Conservation (phyloP, 2,888 invertebrate genomes). For the Toxonevra muliebris region DNA sequence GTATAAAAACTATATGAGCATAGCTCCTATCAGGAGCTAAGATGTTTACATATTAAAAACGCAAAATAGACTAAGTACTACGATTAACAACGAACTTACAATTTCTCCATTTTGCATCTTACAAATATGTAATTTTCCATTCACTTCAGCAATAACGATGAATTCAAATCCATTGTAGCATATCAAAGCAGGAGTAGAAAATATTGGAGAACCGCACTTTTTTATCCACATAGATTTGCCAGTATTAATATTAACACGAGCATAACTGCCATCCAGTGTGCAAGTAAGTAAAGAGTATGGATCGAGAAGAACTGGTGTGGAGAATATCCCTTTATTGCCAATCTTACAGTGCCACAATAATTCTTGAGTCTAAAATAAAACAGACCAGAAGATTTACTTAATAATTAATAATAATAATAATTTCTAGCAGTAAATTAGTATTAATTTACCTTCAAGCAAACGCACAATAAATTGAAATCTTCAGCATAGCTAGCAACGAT, state of each 20-base stretch:
- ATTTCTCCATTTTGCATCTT: constrained; percentile 44
- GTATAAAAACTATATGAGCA: too few relatives aligned
- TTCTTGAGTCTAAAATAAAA: constrained; percentile 24
- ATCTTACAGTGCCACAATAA: constrained; percentile 51
- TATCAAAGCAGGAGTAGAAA: constrained; percentile 68
- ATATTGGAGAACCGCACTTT: constrained; percentile 68
- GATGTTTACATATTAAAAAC: too few relatives aligned
- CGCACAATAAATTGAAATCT: constrained; percentile 54
- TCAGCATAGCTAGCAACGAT: constrained; percentile 68
- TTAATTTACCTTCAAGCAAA: constrained; percentile 48
- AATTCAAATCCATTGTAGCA: constrained; percentile 37
- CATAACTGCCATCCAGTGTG: constrained; percentile 68
- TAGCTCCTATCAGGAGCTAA: too few relatives aligned
- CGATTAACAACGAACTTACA: constrained; percentile 39
- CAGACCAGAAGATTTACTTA: constrained; percentile 3
- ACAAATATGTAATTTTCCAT: constrained; percentile 66
- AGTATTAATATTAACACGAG: constrained; percentile 63
- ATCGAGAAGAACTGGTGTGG: constrained; percentile 64
- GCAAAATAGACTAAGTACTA: not conserved
- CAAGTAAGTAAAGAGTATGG: constrained; percentile 63
- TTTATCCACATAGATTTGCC: constrained; percentile 68
- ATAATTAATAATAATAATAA: constrained; percentile 5
- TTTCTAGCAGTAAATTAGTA: too few relatives aligned
- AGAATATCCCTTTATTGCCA: constrained; percentile 67
- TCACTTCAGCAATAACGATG: constrained; percentile 58